Evolutionary conservation across 2,797 vertebrate genomes (phyloP), one percentile per base, ranked within the genome.

Genomic region (Myripristis jacobus): DNA sequence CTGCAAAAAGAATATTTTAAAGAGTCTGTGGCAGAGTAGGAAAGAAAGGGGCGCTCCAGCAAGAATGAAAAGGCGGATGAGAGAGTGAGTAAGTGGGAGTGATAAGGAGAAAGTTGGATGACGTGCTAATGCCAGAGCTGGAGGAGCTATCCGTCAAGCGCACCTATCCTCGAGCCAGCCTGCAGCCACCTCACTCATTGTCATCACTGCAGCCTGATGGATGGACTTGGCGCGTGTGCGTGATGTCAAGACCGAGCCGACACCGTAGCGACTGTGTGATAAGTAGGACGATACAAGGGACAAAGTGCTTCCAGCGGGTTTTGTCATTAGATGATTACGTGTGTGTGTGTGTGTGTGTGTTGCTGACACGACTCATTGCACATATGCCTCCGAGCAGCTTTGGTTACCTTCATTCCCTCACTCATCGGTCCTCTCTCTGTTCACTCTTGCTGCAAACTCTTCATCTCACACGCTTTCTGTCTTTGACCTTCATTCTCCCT

Each of bases 91-190:
- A 66, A 60, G 65, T 44, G 34, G n/a, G 67, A 21, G 62, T 80
- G 84, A 88, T 84, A 77, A 81, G 84, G 77, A 85, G 75, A 76
- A 80, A 65, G 80, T 70, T 34, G 1, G 61, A 64, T 72, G 78
- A 66, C 38, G 38, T 74, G 48, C 29, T 71, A 80, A 76, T 24
- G 58, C 38, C 50, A 0, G 2, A 3, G 44, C 52, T 84, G 87
- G 83, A 13, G 60, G 75, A 54, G 75, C 75, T 80, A 88, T 90
- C 85, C 68, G 85, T 89, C 85, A 83, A 64, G 71, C 34, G 24
- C 66, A 68, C 81, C 80, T 77, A 66, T 79, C 78, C n/a, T 43
- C 75, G 46, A 0, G 56, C 70, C 67, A 6, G 74, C 82, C 81
- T 3, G 64, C 79, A 69, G 85, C 77, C 70, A 51, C 52, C 82